phyloP scores from a whole-genome alignment of 2,113 vertebrate genomes.

The Tyrannus savana region DNA sequence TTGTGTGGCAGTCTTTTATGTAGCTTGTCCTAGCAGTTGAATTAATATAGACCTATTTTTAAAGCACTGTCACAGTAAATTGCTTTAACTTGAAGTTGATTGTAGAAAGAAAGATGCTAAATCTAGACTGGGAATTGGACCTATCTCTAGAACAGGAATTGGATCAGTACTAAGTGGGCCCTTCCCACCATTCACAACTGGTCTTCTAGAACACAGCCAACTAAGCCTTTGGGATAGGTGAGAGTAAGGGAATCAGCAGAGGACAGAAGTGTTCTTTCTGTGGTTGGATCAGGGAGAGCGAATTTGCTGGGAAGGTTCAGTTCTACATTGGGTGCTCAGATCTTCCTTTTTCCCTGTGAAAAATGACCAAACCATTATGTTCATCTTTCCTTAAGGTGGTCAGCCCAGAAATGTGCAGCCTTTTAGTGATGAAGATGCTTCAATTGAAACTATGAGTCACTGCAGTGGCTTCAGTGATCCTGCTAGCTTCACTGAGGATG shows the following conservation, averaged over 20 bases:
- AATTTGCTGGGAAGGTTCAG: neutral
- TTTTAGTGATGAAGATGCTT: constrained; percentile 97
- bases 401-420: constrained; percentile 90
- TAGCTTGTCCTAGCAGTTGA: neutral
- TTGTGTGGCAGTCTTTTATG: neutral
- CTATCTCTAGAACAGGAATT: neutral
- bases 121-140: neutral
- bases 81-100: neutral
- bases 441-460: constrained; percentile 96
- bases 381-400: constrained; percentile 76
- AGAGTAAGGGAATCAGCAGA: neutral
- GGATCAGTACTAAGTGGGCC: accelerated
- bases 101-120: neutral
- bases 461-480: constrained; percentile 95
- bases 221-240: neutral
- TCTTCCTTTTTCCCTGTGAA: neutral
- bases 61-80: neutral
- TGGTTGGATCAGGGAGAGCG: neutral
- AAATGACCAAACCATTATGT: neutral
- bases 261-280: neutral
- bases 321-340: neutral
- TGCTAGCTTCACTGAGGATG: constrained; percentile 91
- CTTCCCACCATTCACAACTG: accelerated
- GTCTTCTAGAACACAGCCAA: neutral
- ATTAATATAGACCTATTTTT: neutral